Conservation (phyloP, 2,797 vertebrate genomes). For the Ciconia nigra region DNA sequence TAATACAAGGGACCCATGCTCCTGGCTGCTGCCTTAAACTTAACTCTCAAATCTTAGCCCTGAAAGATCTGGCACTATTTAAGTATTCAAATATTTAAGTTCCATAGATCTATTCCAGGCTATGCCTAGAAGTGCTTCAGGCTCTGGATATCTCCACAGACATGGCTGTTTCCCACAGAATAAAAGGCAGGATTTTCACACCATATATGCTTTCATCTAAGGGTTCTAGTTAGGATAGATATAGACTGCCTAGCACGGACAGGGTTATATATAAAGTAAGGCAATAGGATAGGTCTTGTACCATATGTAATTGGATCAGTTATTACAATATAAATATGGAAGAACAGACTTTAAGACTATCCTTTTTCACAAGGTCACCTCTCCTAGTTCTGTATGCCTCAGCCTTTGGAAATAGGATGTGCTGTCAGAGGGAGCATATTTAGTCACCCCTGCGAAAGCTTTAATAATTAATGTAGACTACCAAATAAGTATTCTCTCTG, state of each 20-base stretch:
- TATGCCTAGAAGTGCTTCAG: background rate
- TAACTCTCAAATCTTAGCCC: background rate
- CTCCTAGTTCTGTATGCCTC: background rate
- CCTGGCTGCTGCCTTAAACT: background rate
- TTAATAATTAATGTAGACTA: background rate
- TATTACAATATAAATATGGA: background rate
- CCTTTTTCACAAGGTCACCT: background rate
- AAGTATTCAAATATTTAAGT: background rate
- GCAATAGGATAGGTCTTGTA: background rate
- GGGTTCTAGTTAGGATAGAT: background rate
- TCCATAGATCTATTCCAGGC: background rate
- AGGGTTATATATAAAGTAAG: background rate
- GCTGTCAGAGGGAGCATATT: background rate
- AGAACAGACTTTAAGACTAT: background rate
- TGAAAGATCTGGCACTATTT: background rate
- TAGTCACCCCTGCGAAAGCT: background rate
- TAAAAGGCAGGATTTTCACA: background rate
- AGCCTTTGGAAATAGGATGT: background rate
- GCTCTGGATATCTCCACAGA: background rate
- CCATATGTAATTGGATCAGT: fast-evolving
- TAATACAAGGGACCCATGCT: background rate
- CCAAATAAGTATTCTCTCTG: background rate
- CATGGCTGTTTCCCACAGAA: background rate
- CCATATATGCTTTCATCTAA: background rate
- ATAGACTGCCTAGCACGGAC: fast-evolving